Percentiles rank a stretch among this genome's conserved stretches.
Evolutionary conservation across 1,140 invertebrate species (phyloP).

Genomic region (Neodiprion virginianus): DNA sequence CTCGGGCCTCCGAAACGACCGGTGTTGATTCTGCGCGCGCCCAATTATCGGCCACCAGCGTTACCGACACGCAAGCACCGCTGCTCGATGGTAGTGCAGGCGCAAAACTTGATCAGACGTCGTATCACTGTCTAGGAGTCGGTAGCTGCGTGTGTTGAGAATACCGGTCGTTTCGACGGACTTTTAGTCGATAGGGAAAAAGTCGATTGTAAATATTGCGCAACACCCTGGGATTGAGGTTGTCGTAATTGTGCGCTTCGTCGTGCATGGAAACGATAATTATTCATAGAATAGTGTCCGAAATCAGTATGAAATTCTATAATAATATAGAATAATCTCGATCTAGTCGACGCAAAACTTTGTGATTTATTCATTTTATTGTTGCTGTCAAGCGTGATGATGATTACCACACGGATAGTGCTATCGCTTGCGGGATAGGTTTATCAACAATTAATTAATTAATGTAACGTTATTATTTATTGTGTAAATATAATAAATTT

Average conservation of each 20-base stretch:
- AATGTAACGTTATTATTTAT: conserved; percentile 13
- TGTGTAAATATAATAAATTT: conserved; percentile 41
- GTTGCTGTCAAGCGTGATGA: too few relatives aligned
- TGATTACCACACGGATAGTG: too few relatives aligned
- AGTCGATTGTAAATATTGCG: neutral
- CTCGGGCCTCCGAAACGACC: conserved; percentile 14
- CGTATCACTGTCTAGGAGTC: conserved; percentile 52
- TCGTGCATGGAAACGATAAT: too few relatives aligned
- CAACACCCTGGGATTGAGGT: too few relatives aligned
- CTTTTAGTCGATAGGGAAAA: too few relatives aligned
- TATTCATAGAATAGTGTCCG: too few relatives aligned
- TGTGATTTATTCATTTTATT: too few relatives aligned
- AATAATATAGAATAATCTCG: too few relatives aligned
- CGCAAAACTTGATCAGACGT: conserved; percentile 52
- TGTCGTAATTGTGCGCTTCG: too few relatives aligned
- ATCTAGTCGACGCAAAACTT: too few relatives aligned
- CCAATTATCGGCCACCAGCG: conserved; percentile 38
- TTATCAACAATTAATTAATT: neutral
- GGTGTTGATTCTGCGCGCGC: conserved; percentile 37
- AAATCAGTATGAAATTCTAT: too few relatives aligned
- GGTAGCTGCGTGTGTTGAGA: conserved; percentile 55
- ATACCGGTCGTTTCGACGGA: neutral
- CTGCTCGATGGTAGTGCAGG: conserved; percentile 43
- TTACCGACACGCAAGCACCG: conserved; percentile 34
- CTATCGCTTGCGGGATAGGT: neutral